Percentiles rank a stretch among this genome's conserved stretches.
Evolutionary conservation across 2,113 vertebrate genomes (phyloP).

Genomic region (Perca flavescens): DNA sequence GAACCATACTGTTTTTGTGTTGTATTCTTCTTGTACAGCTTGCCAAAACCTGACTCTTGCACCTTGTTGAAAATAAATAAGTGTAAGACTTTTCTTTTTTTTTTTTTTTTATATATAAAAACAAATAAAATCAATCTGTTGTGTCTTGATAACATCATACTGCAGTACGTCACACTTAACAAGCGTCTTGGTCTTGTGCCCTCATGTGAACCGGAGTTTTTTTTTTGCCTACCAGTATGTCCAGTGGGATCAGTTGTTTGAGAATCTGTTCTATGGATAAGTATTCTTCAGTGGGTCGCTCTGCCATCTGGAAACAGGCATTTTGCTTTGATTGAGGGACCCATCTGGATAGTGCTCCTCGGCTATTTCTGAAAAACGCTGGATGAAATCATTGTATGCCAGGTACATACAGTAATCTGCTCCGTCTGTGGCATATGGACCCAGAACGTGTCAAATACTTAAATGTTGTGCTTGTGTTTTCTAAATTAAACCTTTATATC

Average conservation of each 20-base stretch:
- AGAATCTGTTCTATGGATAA: conserved; percentile 15
- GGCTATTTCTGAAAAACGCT: conserved; percentile 1
- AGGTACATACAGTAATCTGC: not conserved
- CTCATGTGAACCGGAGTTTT: not conserved
- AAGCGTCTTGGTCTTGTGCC: not conserved
- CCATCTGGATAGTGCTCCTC: conserved; percentile 34
- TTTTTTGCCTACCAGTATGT: not conserved
- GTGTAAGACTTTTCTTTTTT: conserved; percentile 32
- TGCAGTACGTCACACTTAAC: not conserved
- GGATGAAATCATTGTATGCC: not conserved
- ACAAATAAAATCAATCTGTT: conserved; percentile 31
- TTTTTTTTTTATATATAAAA: conserved; percentile 5
- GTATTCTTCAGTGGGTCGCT: conserved; percentile 32
- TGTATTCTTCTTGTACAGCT: conserved; percentile 48
- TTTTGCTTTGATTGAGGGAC: conserved; percentile 50
- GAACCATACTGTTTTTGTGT: not conserved
- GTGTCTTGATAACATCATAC: conserved; percentile 1
- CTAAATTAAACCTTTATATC: not conserved
- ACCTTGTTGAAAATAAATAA: conserved; percentile 49
- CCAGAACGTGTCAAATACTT: not conserved
- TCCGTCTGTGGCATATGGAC: not conserved
- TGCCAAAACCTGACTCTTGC: conserved; percentile 26
- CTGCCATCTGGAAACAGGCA: conserved; percentile 45
- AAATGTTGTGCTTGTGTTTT: not conserved
- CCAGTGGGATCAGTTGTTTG: conserved; percentile 10